Conservation (phyloP, 2,113 vertebrate species). For the Trematomus loennbergii region DNA sequence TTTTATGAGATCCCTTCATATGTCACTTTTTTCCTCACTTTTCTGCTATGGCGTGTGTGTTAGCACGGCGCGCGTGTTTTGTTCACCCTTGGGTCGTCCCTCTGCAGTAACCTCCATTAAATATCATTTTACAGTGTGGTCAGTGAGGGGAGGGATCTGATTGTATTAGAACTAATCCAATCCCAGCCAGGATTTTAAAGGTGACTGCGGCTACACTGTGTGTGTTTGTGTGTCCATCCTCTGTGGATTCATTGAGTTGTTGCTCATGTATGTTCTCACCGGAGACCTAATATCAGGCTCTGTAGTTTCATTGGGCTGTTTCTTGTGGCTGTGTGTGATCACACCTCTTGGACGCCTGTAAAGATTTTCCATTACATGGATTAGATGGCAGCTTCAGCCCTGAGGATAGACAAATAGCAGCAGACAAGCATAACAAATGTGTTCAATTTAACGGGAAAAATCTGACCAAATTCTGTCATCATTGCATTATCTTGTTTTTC, state of each 20-base stretch:
- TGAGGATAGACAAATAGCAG: background rate
- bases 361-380: conserved; percentile 34
- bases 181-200: conserved; percentile 45
- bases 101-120: conserved; percentile 41
- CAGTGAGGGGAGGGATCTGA: conserved; percentile 39
- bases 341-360: conserved; percentile 36
- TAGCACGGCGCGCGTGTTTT: conserved; percentile 1
- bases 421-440: background rate
- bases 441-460: background rate
- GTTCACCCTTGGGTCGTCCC: conserved; percentile 15
- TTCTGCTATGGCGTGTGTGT: background rate
- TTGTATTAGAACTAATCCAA: conserved; percentile 58
- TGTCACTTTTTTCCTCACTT: conserved; percentile 4
- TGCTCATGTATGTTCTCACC: conserved; percentile 27
- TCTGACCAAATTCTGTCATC: background rate
- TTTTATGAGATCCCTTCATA: conserved; percentile 1
- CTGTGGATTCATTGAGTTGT: conserved; percentile 7
- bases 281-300: conserved; percentile 26
- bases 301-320: conserved; percentile 43
- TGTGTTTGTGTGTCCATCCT: conserved; percentile 7
- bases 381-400: background rate
- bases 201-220: conserved; percentile 7
- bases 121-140: conserved; percentile 48
- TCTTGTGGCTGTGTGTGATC: conserved; percentile 10
- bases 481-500: background rate